Evolutionary conservation across 2,888 invertebrate genomes (phyloP), one percentile per base, ranked within the genome.

Genomic region (Nebria brevicollis): DNA sequence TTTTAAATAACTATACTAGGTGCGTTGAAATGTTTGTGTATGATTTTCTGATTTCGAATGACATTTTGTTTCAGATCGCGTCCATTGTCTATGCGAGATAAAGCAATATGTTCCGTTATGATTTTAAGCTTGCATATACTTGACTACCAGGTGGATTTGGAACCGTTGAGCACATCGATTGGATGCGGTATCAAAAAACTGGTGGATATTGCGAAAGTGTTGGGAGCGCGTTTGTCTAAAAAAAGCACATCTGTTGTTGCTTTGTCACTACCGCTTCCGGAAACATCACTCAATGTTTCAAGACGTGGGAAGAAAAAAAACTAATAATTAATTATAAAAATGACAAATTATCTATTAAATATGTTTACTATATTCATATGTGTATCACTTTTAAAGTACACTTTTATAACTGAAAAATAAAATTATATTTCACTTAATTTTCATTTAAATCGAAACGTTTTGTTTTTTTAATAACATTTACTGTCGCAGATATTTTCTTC

Each of bases 81-180:
- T n/a, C 87, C 89, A 1, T 42, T 85, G 43, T 85, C 86, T 70
- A 88, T 89, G 87, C 86, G 86, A 78, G 88, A 89, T 83, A 89
- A 89, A 84, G 83, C 86, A 25, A 77, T 87, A 5, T 88, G 89
- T 82, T 88, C 87, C 77, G 85, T 87, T 42, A 82, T 89, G n/a
- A 87, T 88, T 3, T 83, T 89, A 64, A 82, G 85, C n/a, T 86
- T 88, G 79, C 82, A 88, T 26, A 87, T 85, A 2, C 85, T 84
- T 75, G 85, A 87, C 80, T 88, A 87, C 75, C 84, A 86, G 81
- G 75, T 88, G 8, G 84, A 88, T 83, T 79, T 89, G 7, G 87
- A 87, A 65, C 26, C 72, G 13, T 78, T 88, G 10, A 82, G 86
- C 0, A 87, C 86, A 82, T 86, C 87, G 79, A 81, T 87, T 42